Evolutionary conservation across 2,113 vertebrate genomes (phyloP), one percentile per base, ranked within the genome.

Genomic region (Nothocercus julius): DNA sequence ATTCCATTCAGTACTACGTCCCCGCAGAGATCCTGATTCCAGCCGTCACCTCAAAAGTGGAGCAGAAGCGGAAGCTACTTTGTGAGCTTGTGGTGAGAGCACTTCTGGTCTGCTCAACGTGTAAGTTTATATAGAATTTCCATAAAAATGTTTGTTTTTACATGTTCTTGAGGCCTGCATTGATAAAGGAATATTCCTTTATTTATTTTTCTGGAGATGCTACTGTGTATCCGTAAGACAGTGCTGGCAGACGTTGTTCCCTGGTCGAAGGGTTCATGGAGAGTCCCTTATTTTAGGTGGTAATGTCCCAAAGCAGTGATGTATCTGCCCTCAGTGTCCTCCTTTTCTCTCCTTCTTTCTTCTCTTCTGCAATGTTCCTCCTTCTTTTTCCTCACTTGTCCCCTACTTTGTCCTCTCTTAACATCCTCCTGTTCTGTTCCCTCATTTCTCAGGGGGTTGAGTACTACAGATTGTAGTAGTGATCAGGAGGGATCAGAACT

Each of bases 1-100:
- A 98, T 77, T 98, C 98, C 4, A 98, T 99, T 97, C 98, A 99
- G 96, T 99, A 98, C 97, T 99, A 98, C 17, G 98, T 99, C 53
- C 98, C 98, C 38, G 98, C 98, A 2, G 98, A 99, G 95, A 99
- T 99, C 68, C 96, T 99, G 67, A 78, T 98, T 61, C 98, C 98
- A 15, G 78, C 68, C 24, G 38, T 98, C 82, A 98, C 96, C 34
- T 97, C 98, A 27, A 97, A 88, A 86, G 96, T 98, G 90, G 94
- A 94, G 44, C 97, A 97, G 85, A 98, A 96, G 78, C 98, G 98
- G 98, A 98, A 98, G 77, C 84, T 96, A 25, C 76, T 95, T 67
- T 96, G 94, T 95, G 98, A 99, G 66, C 92, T 98, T 69, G 88
- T 90, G 24, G 80, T 85, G 2, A 97, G 98, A 85, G 85, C 96